Evolutionary conservation across 2,113 vertebrate species (phyloP).

Genomic region (Aegithalos caudatus): DNA sequence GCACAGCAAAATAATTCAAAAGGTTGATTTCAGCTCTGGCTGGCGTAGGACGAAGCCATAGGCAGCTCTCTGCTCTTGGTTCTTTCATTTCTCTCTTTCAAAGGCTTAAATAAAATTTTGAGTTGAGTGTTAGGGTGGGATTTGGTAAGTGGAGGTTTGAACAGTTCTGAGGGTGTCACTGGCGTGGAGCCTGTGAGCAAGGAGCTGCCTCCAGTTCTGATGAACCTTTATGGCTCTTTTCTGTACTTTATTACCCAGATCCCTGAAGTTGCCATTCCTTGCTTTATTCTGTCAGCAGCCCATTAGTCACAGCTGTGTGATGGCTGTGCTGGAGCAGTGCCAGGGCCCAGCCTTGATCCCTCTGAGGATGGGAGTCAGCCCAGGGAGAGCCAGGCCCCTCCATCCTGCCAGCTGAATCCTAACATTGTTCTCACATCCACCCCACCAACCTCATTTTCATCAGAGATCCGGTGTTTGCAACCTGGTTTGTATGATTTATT

Average conservation of each 20-base stretch:
- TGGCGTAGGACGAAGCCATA: neutral
- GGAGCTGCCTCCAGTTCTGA: neutral
- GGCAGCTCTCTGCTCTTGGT: neutral
- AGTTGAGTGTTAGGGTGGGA: neutral
- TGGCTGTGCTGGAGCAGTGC: neutral
- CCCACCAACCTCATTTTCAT: neutral
- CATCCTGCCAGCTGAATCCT: neutral
- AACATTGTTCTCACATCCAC: neutral
- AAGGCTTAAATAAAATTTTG: neutral
- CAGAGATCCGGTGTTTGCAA: neutral
- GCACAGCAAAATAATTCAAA: neutral
- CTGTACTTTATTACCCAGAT: neutral
- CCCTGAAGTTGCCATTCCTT: neutral
- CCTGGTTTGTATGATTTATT: constrained; percentile 10
- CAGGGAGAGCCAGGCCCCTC: neutral
- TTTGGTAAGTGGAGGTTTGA: neutral
- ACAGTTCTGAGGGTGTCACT: neutral
- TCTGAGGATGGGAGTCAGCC: neutral
- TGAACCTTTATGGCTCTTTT: neutral
- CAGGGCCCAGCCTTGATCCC: neutral
- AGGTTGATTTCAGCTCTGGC: neutral
- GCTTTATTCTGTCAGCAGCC: neutral
- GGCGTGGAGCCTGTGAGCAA: neutral
- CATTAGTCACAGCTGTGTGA: neutral
- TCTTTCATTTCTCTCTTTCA: neutral